Base-by-base conservation (phyloP, 2,888 invertebrate species). In the Drosophila paramelanica region DNA sequence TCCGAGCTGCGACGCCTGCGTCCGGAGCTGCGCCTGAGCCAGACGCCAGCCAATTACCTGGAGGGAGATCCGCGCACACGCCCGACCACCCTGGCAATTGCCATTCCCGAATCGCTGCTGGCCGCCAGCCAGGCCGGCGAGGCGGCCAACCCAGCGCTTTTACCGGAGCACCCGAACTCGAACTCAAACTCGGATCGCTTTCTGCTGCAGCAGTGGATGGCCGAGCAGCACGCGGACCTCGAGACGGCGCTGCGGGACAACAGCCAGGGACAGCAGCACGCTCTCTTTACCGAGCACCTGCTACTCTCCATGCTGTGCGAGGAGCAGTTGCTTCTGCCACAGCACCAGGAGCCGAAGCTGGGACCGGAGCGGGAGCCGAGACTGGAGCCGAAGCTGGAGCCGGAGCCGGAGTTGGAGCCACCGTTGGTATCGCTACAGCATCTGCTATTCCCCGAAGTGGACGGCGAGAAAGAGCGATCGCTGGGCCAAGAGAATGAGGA, bases 231-330 rank as follows among this genome's bases (percentile, higher is more conserved):
- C 2, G 13, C 41, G 5, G 39, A 49, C 0, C n/a, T 45, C 5
- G 45, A 67, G 14, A 13, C 47, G 2, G 11, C 50, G 1, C 33
- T 65, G 14, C 20, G 27, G 0, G 25, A 49, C 7, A 33, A 11
- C 6, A 23, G 6, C 0, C 50, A 27, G 2, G 51, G 70, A 1
- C 38, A 61, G 11, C 47, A 50, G 0, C 83, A 71, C 20, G 67
- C 51, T 0, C 50, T 60, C 27, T 84, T 84, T 14, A 49, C 67
- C 5, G 84, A 84, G 43, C 87, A 84, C 7, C 52, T 84, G 5
- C 39, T 84, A 5, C 61, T 86, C 13, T 84, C 83, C 27, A 79
- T 84, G 88, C 25, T 84, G 20, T 73, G 89, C 38, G 51, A 47
- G 25, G 70, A 69, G 41, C 67, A 82, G 7, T 56, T 77, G 43